These are phyloP conservation scores for Acomys russatus DNA, from an alignment of 2,797 vertebrate species.

Conservation along the genomic window DNA sequence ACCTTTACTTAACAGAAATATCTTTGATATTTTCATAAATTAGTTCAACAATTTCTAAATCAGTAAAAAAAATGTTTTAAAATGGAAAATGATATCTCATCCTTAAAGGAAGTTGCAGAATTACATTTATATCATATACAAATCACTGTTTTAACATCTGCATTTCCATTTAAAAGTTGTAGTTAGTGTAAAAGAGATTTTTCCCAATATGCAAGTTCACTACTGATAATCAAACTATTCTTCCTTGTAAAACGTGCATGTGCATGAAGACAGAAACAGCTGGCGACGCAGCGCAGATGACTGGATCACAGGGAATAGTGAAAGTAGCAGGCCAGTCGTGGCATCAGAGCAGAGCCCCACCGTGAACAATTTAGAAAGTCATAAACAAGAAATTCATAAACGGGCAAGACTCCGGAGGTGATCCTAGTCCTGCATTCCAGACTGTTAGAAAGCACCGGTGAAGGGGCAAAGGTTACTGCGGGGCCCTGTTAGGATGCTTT, in stretches of 20 bases:
- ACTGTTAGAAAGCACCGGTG: neutral
- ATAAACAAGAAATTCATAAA: neutral
- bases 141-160: constrained; percentile 74
- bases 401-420: neutral
- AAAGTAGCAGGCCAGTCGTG: neutral
- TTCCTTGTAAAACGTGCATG: neutral
- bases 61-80: constrained; percentile 63
- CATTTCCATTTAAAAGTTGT: constrained; percentile 15
- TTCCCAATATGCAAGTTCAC: constrained; percentile 20
- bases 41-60: constrained; percentile 73
- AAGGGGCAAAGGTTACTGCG: neutral
- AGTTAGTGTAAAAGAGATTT: neutral
- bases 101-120: constrained; percentile 68
- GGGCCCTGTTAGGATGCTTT: neutral
- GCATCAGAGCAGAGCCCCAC: neutral
- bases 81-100: constrained; percentile 53
- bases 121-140: constrained; percentile 77
- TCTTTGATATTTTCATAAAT: constrained; percentile 67
- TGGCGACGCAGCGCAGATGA: neutral
- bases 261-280: neutral
- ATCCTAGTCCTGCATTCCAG: neutral
- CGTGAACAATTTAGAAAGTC: neutral
- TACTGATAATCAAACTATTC: neutral
- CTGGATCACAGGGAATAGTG: neutral
- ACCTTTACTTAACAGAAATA: constrained; percentile 63